phyloP scores from a whole-genome alignment of 2,797 vertebrate genomes.

The Echeneis naucrates region DNA sequence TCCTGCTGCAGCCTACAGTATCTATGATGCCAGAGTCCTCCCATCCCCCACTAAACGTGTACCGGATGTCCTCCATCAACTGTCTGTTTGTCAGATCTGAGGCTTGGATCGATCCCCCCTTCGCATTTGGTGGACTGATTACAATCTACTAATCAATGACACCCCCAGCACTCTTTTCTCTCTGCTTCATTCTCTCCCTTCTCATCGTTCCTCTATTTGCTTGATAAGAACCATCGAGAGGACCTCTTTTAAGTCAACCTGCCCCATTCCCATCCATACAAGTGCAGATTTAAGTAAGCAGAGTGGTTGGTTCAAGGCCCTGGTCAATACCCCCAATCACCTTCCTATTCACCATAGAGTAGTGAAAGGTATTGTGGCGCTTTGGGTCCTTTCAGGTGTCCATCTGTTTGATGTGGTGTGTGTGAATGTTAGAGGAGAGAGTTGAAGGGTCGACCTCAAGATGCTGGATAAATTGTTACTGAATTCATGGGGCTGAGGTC shows the following conservation, averaged over 20 bases:
- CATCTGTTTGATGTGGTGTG: slow-evolving; percentile 67
- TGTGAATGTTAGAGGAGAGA: slow-evolving; percentile 50
- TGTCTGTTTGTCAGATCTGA: slow-evolving; percentile 85
- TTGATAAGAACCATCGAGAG: slow-evolving; percentile 76
- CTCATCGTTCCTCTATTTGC: slow-evolving; percentile 73
- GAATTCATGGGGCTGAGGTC: slow-evolving; percentile 44
- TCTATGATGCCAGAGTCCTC: slow-evolving; percentile 50
- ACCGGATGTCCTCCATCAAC: slow-evolving; percentile 84
- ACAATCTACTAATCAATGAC: slow-evolving; percentile 97
- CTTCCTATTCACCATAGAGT: slow-evolving; percentile 77
- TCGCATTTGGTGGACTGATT: slow-evolving; percentile 90
- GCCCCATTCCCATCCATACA: slow-evolving; percentile 65
- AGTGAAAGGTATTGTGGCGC: slow-evolving; percentile 71
- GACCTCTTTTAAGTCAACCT: slow-evolving; percentile 72
- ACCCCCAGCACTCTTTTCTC: slow-evolving; percentile 86
- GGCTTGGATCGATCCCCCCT: slow-evolving; percentile 82
- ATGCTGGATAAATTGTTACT: slow-evolving; percentile 41
- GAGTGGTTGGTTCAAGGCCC: slow-evolving; percentile 65
- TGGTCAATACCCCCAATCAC: slow-evolving; percentile 82
- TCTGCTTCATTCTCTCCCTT: slow-evolving; percentile 63
- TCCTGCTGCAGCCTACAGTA: slow-evolving; percentile 54
- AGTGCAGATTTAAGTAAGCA: slow-evolving; percentile 71
- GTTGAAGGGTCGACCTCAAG: slow-evolving; percentile 65
- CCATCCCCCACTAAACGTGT: slow-evolving; percentile 66
- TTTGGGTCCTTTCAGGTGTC: slow-evolving; percentile 72